phyloP scores from a whole-genome alignment of 2,113 vertebrate species.

The Setophaga petechia region DNA sequence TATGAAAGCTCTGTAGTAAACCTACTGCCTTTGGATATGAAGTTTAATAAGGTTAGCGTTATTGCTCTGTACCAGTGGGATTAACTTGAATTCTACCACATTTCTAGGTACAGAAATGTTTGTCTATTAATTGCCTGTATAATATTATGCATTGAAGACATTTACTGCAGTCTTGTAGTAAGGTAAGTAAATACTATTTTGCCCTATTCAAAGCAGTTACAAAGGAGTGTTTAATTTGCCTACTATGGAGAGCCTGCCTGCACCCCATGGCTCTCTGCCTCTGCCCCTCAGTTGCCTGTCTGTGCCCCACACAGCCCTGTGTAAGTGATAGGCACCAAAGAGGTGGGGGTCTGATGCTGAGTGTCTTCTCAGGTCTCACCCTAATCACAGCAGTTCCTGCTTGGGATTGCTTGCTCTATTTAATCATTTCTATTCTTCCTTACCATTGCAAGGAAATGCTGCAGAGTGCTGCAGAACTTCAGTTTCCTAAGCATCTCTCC shows the following conservation, averaged over 20 bases:
- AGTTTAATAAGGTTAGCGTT: constrained; percentile 42
- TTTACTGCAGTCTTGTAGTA: constrained; percentile 40
- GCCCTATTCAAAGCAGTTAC: neutral
- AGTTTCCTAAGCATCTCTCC: neutral
- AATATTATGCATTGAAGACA: constrained; percentile 36
- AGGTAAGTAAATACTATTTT: constrained; percentile 40
- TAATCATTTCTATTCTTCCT: neutral
- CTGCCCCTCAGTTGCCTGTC: neutral
- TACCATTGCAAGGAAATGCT: neutral
- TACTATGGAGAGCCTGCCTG: neutral
- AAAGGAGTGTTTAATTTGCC: neutral
- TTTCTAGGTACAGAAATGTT: constrained; percentile 46
- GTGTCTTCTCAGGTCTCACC: neutral
- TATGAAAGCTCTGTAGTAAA: constrained; percentile 29
- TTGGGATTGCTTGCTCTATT: constrained; percentile 1
- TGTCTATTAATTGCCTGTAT: constrained; percentile 62
- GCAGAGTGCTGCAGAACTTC: neutral
- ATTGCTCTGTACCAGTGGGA: constrained; percentile 36
- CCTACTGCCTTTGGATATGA: constrained; percentile 30
- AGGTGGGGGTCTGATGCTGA: neutral
- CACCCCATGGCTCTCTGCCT: neutral
- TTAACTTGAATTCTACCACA: constrained; percentile 22
- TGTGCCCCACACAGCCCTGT: neutral
- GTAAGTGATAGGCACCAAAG: neutral
- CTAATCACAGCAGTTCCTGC: neutral